These are phyloP conservation scores for Heliocidaris erythrogramma DNA, from an alignment of 35 echinoderm and acorn worm genomes.

Conservation along the genomic window DNA sequence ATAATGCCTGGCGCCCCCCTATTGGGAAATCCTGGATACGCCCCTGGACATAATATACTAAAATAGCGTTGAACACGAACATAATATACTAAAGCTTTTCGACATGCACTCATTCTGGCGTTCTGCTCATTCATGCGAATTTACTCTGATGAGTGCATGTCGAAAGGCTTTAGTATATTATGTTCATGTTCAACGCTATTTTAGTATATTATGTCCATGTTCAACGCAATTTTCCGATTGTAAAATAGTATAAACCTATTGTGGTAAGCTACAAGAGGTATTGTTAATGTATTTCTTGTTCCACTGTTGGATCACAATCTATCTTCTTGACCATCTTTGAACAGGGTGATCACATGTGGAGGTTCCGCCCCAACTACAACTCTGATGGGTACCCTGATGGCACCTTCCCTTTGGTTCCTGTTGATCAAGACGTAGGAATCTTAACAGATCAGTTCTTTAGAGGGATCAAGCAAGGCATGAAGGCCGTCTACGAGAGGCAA, in stretches of 20 bases:
- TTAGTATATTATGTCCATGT: too few species aligned
- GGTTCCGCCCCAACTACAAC: conserved; percentile 44
- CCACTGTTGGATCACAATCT: not conserved
- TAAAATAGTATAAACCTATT: not conserved
- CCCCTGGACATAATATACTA: too few species aligned
- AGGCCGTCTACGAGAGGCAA: conserved; percentile 66
- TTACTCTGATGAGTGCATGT: too few species aligned
- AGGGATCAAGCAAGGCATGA: conserved; percentile 33
- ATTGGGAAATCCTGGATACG: too few species aligned
- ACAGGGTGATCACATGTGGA: conserved; percentile 52
- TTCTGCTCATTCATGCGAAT: too few species aligned
- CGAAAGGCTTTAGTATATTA: too few species aligned
- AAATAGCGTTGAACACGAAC: too few species aligned
- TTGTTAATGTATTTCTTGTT: not conserved
- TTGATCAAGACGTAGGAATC: conserved; percentile 53
- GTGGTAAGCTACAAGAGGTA: not conserved
- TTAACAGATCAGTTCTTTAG: conserved; percentile 51
- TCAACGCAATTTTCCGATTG: too few species aligned
- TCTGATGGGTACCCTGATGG: conserved; percentile 41
- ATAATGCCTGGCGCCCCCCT: too few species aligned
- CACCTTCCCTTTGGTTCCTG: conserved; percentile 40
- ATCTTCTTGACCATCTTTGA: not conserved
- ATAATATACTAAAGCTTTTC: too few species aligned
- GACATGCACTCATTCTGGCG: too few species aligned
- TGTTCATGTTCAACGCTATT: too few species aligned